Percentiles rank a stretch among this genome's conserved stretches.
Conservation (phyloP, 1,140 invertebrate species). For the Drosophila nebulosa region DNA sequence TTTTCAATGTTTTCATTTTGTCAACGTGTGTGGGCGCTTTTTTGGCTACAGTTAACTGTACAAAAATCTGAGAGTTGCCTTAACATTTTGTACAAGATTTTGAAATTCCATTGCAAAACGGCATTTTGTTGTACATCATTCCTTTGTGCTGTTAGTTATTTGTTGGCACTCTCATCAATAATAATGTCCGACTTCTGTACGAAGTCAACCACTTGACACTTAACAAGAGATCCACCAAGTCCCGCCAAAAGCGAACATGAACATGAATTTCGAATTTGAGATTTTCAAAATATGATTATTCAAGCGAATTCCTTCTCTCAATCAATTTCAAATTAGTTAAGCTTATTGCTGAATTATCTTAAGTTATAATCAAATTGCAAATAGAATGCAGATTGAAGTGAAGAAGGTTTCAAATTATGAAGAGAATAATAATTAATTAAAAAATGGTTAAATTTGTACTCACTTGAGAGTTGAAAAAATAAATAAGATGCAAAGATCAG, state of each 20-base stretch:
- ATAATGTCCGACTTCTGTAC: slow-evolving; percentile 16
- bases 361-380: too few relatives aligned
- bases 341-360: neutral
- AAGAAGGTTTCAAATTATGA: too few relatives aligned
- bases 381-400: too few relatives aligned
- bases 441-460: too few relatives aligned
- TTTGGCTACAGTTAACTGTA: slow-evolving; percentile 34
- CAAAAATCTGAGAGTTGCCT: slow-evolving; percentile 9
- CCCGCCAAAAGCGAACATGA: neutral
- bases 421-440: too few relatives aligned
- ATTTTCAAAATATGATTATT: neutral
- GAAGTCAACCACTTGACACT: slow-evolving; percentile 8
- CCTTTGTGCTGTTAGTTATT: slow-evolving; percentile 46
- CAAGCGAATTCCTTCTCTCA: neutral
- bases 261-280: neutral
- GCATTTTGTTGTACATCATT: slow-evolving; percentile 12
- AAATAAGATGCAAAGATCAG: too few relatives aligned
- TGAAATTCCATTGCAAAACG: slow-evolving; percentile 9
- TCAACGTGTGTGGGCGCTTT: slow-evolving; percentile 44
- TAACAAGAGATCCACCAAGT: slow-evolving; percentile 6
- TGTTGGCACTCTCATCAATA: slow-evolving; percentile 49
- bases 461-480: too few relatives aligned
- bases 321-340: neutral
- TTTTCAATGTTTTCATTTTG: neutral
- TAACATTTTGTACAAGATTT: slow-evolving; percentile 30